Conservation (phyloP, 2,888 invertebrate species). For the Rotaria macrura region DNA sequence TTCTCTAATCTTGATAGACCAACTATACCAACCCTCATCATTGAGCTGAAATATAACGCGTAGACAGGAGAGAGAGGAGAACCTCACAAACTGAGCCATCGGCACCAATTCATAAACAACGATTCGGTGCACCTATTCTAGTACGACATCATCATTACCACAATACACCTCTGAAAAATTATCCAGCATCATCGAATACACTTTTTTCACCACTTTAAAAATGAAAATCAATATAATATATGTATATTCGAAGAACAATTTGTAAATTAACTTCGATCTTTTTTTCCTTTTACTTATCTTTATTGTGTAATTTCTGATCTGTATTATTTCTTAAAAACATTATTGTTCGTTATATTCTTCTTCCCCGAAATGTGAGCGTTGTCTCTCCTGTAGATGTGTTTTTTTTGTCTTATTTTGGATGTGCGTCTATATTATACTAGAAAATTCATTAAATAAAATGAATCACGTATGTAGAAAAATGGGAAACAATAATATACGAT, state of each 20-base stretch:
- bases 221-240: not conserved
- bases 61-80: no score
- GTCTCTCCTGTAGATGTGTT: not conserved
- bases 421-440: not conserved
- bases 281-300: not conserved
- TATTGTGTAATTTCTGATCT: not conserved
- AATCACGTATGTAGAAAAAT: not conserved
- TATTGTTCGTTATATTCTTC: not conserved
- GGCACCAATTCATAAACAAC: not conserved
- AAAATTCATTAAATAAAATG: not conserved
- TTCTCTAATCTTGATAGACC: no score
- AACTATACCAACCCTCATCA: no score
- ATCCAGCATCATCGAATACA: not conserved
- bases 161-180: not conserved
- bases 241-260: not conserved
- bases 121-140: not conserved
- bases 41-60: no score
- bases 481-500: no score
- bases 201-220: not conserved
- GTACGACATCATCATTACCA: not conserved
- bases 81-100: no score
- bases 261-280: not conserved
- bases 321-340: not conserved
- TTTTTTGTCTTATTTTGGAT: not conserved
- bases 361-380: not conserved